Evolutionary conservation across 1,140 invertebrate genomes (phyloP), one percentile per base, ranked within the genome.

Genomic region (Dryas iulia): DNA sequence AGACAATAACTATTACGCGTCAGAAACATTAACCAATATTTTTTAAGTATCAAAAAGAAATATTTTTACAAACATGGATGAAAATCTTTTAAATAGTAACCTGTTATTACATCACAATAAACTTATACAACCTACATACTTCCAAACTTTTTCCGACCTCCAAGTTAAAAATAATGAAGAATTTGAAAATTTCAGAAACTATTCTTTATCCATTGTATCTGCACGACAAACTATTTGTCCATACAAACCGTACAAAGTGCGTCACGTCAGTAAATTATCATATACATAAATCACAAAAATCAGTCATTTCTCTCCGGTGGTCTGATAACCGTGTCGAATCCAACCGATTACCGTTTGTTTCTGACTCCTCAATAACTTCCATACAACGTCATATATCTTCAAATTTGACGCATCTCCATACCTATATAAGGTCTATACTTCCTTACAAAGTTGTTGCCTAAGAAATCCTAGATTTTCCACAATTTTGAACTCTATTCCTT

Each of bases 291-390:
- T 77, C 70, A 69, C 58, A 59, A 59, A 72, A 74, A 74, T 47
- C 39, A 21, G 31, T 72, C 56, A 35, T 52, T 74, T 57, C 59
- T 72, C 66, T 18, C 53, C 76, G 73, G 73, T 74, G 71, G 65
- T 58, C 72, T 35, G 79, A 82, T 73, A 64, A 59, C 67, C 83
- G 81, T 75, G 71, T 73, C 83, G 71, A 86, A 87, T 81, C 58
- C 47, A 47, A 78, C 72, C 81, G 79, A 87, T 84, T 77, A 77
- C 71, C 75, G 64, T 74, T 83, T 81, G 82, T 82, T 70, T 74
- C 71, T 81, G 77, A 71, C 77, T 74, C 56, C 62, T 59, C 47
- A 21, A 47, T 47, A 21, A 7, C 18, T 18, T 21, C 18, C 21
- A 47, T 47, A 47, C 39, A 47, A 18, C 8, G 14, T 21, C 2